Conservation (phyloP, 1,140 invertebrate species). For the Ceratina australensis region DNA sequence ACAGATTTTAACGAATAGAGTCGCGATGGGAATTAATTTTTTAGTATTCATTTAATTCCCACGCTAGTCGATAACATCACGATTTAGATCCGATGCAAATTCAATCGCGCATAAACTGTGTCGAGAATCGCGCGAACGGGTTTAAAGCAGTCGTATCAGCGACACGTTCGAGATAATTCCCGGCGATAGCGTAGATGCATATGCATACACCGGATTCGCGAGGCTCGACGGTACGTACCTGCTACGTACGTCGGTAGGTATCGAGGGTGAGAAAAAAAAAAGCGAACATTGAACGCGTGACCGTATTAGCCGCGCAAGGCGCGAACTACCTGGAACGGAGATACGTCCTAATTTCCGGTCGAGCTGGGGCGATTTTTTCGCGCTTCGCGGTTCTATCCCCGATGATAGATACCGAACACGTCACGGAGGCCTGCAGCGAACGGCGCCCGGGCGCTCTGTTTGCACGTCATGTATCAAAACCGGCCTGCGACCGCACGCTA, state of each 20-base stretch:
- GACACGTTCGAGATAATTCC: too few species aligned
- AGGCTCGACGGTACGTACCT: background rate
- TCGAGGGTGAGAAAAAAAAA: background rate
- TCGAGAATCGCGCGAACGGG: background rate
- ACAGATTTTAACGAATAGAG: too few species aligned
- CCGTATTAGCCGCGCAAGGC: conserved; percentile 36
- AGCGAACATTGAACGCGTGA: conserved; percentile 29
- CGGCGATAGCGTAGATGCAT: too few species aligned
- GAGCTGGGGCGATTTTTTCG: conserved; percentile 56
- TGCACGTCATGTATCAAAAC: conserved; percentile 55
- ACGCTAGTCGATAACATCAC: background rate
- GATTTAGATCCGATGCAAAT: conserved; percentile 1
- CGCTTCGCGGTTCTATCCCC: conserved; percentile 48
- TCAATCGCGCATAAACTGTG: background rate
- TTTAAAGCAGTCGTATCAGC: background rate
- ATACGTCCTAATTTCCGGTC: conserved; percentile 64
- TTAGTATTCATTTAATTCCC: background rate
- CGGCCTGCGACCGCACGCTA: conserved; percentile 19
- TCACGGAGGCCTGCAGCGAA: conserved; percentile 38
- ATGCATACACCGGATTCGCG: conserved; percentile 3
- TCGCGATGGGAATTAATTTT: too few species aligned
- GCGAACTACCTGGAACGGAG: conserved; percentile 35
- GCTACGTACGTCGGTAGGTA: background rate
- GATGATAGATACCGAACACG: conserved; percentile 65
- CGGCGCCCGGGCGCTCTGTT: conserved; percentile 17